Percentiles rank a stretch among this genome's conserved stretches.
Evolutionary conservation across 2,797 vertebrate species (phyloP).

Genomic region (Ataeniobius toweri): DNA sequence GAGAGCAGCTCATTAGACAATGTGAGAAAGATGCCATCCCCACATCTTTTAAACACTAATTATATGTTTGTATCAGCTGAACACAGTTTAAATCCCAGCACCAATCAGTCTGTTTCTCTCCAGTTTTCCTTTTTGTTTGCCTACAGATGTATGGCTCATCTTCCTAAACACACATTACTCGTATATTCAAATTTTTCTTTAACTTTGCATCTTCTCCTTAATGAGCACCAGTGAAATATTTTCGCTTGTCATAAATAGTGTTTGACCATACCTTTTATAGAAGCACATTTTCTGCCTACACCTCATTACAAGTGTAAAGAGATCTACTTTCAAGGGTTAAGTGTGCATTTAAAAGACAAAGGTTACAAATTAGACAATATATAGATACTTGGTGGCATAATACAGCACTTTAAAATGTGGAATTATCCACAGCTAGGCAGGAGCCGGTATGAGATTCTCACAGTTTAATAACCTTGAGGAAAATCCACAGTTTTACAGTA

Average conservation of each 20-base stretch:
- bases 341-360: constrained; percentile 5
- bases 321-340: constrained; percentile 1
- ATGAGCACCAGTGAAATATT: neutral
- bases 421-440: neutral
- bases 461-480: neutral
- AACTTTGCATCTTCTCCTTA: neutral
- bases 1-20: neutral
- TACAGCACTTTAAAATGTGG: neutral
- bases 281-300: neutral
- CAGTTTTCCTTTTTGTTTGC: constrained; percentile 4
- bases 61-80: neutral
- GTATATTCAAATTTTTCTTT: neutral
- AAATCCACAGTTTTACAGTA: neutral
- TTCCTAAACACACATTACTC: neutral
- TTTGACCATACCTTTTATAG: neutral
- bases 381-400: neutral
- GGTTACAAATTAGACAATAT: neutral
- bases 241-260: neutral
- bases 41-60: neutral
- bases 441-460: neutral
- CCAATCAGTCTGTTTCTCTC: neutral
- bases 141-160: neutral
- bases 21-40: neutral
- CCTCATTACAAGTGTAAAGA: neutral
- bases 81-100: neutral